A percentile compares a stretch with the other conserved stretches of the same genome.
Evolutionary conservation across 1,140 invertebrate species (phyloP).

Genomic region (Drosophila tristis): DNA sequence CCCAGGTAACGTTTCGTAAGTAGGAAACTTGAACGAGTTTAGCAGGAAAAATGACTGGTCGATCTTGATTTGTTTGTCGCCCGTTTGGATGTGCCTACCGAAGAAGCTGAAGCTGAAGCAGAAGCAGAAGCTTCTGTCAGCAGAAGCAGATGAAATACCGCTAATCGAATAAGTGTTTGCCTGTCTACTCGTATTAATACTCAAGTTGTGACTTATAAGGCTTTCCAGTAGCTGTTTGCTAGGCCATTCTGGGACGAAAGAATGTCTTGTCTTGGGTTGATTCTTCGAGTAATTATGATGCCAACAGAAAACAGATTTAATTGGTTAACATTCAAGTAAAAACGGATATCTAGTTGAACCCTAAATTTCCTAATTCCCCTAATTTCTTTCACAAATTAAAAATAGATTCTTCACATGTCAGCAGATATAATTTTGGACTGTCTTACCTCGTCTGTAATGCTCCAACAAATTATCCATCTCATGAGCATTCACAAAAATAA

Average conservation of each 20-base stretch:
- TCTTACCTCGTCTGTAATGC: conserved; percentile 12
- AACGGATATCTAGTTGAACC: no score
- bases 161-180: conserved; percentile 66
- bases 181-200: conserved; percentile 32
- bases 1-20: conserved; percentile 11
- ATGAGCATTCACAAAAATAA: conserved; percentile 16
- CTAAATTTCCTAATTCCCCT: no score
- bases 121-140: conserved; percentile 27
- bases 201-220: conserved; percentile 18
- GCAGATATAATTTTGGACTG: no score
- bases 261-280: conserved; percentile 14
- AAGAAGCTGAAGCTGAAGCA: conserved; percentile 3
- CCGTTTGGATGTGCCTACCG: background rate
- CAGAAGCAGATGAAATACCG: conserved; percentile 49
- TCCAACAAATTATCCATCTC: conserved; percentile 15
- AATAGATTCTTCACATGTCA: no score
- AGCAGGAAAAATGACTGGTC: conserved; percentile 63
- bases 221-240: conserved; percentile 20
- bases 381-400: no score
- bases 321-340: conserved; percentile 4
- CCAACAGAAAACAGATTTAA: conserved; percentile 11
- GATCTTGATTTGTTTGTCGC: conserved; percentile 58
- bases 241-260: conserved; percentile 23
- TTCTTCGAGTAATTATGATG: conserved; percentile 36
- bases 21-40: conserved; percentile 61